Evolutionary conservation across 2,888 invertebrate species (phyloP), one percentile per base, ranked within the genome.

Genomic region (Nebria brevicollis): DNA sequence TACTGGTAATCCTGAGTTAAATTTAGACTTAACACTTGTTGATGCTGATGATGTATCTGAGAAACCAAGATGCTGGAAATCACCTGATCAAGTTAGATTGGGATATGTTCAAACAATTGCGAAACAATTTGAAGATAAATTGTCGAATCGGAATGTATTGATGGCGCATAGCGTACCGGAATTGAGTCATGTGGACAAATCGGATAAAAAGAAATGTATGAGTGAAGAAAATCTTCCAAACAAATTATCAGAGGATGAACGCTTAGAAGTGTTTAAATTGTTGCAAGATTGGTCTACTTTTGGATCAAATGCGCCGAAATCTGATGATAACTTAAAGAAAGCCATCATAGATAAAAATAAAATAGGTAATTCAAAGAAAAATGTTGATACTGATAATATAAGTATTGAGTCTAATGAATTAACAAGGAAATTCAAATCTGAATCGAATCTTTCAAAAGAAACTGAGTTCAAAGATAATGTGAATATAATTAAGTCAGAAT

Each of bases 31-130:
- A 65, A 89, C 88, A 82, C 87, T 87, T 77, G 85, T 88, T 68
- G 88, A 88, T 84, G 84, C 85, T 6, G 82, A 82, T 54, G 86
- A 86, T 75, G 85, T 86, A 6, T 86, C 87, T 4, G 84, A 86
- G 15, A 87, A 87, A 75, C 86, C 87, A 75, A 93, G 93, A 84
- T 93, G 92, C 25, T 94, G 94, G 94, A 93, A 92, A 85, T 94
- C 94, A 0, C 94, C 94, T 0, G 93, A 94, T 84, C 93, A 94
- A 84, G 93, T 92, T 77, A 89, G 94, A 81, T 91, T 94, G 25
- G 93, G 94, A 0, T 84, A 93, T 87, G 95, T 95, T 0, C 94
- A 93, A 82, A 94, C 93, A 66, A 89, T 95, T 82, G 91, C 94
- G 0, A 93, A 93, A 86, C 94, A 93, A 87, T 95, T 95, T 84